Conservation (phyloP, 2,113 vertebrate genomes). For the Saccopteryx leptura region DNA sequence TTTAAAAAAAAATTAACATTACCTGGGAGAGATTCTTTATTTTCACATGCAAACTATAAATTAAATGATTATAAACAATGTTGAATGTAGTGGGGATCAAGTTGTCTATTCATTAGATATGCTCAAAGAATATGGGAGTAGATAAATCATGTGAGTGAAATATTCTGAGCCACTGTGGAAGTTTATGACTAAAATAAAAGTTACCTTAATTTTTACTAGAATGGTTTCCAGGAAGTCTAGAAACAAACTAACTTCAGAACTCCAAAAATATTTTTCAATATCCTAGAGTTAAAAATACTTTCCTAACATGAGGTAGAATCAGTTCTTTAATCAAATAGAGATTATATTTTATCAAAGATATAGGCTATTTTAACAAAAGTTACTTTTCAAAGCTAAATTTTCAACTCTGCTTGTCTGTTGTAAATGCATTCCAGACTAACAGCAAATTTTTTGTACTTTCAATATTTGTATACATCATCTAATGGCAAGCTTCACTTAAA, state of each 20-base stretch:
- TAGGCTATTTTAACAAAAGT: slow-evolving; percentile 25
- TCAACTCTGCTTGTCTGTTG: neutral
- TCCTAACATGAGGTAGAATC: neutral
- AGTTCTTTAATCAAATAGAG: slow-evolving; percentile 28
- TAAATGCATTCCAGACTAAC: neutral
- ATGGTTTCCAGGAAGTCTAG: neutral
- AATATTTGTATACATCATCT: neutral
- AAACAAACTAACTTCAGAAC: neutral
- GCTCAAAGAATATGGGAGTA: neutral
- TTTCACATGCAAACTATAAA: neutral
- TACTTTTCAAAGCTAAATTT: slow-evolving; percentile 23
- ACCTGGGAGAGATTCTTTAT: neutral
- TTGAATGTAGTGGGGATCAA: neutral
- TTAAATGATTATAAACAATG: slow-evolving; percentile 42
- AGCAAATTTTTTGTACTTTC: neutral
- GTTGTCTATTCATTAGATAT: neutral
- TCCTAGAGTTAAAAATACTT: slow-evolving; percentile 43
- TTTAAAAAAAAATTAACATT: neutral
- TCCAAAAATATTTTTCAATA: neutral
- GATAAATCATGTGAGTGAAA: slow-evolving; percentile 19
- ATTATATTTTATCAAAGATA: slow-evolving; percentile 1
- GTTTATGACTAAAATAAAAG: neutral
- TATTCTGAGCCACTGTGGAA: slow-evolving; percentile 8
- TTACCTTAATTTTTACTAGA: slow-evolving; percentile 7
- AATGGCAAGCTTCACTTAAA: slow-evolving; percentile 45